Evolutionary conservation across 2,113 vertebrate genomes (phyloP).

Genomic region (Tapirus terrestris): DNA sequence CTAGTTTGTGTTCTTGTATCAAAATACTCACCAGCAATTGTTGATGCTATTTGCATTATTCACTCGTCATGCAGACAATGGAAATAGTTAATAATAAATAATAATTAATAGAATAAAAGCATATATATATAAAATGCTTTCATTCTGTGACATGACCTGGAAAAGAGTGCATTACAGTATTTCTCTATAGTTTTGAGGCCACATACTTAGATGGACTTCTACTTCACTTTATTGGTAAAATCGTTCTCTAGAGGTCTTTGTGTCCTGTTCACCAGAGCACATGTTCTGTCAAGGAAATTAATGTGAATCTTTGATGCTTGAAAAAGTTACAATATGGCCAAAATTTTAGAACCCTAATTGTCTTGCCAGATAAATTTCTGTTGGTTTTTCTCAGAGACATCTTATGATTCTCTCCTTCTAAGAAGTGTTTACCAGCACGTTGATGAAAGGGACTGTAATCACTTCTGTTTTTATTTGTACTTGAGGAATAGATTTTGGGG

Average conservation of each 20-base stretch:
- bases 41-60: constrained; percentile 55
- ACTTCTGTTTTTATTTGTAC: constrained; percentile 62
- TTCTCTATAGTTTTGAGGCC: neutral
- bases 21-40: constrained; percentile 9
- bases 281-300: constrained; percentile 7
- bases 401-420: neutral
- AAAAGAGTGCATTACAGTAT: neutral
- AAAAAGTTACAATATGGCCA: neutral
- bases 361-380: neutral
- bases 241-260: constrained; percentile 46
- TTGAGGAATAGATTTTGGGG: constrained; percentile 1
- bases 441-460: constrained; percentile 15
- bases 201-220: neutral
- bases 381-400: neutral
- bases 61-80: neutral
- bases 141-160: neutral
- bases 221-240: constrained; percentile 49
- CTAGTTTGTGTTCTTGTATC: constrained; percentile 31
- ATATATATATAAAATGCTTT: neutral
- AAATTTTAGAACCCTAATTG: neutral
- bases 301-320: neutral
- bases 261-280: constrained; percentile 34
- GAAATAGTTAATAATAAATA: too few species aligned
- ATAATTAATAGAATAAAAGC: neutral
- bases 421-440: neutral